Base-by-base conservation (phyloP, 2,113 vertebrate genomes). In the Vidua chalybeata region DNA sequence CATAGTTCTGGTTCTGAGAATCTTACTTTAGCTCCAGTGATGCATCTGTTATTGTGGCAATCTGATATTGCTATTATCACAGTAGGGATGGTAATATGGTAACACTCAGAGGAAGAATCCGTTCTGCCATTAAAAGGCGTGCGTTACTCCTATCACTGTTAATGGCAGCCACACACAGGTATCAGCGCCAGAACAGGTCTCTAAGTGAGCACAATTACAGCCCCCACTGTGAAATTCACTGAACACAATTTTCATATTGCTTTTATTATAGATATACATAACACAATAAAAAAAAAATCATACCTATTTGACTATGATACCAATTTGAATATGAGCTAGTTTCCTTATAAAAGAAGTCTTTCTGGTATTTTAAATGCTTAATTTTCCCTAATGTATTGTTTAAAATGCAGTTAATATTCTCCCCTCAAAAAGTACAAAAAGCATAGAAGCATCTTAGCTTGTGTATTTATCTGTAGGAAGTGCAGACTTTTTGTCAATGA, bases 51-150 rank as follows among this genome's bases (percentile, higher is more conserved):
- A 97, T 97, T 77, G 73, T 49, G 89, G 96, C 37, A 76, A 96
- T 95, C 91, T 46, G 94, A 95, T 94, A 96, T 78, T 82, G 94
- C 96, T 97, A 96, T 98, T 98, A 98, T 97, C 98, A 97, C 97
- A 98, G 97, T 93, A 73, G 97, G 97, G 93, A 96, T 89, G 91
- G 96, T 95, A 96, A 97, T 82, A 89, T 58, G 91, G 81, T 51
- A 96, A 93, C 96, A 90, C 93, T 97, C 84, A 91, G 90, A 95
- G 93, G 93, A 96, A 90, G 97, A 96, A 97, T 94, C 95, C 96
- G 92, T 92, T 96, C 90, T 94, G 90, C 95, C 93, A 94, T 96
- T 93, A 55, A 94, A 97, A 97, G 85, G 89, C 89, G 72, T 41
- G 54, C 1, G 2, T 67, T 96, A 93, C 93, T 94, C 96, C 94